These are phyloP conservation scores for Stigmatopora nigra DNA, from an alignment of 2,113 vertebrate species.

Conservation along the genomic window DNA sequence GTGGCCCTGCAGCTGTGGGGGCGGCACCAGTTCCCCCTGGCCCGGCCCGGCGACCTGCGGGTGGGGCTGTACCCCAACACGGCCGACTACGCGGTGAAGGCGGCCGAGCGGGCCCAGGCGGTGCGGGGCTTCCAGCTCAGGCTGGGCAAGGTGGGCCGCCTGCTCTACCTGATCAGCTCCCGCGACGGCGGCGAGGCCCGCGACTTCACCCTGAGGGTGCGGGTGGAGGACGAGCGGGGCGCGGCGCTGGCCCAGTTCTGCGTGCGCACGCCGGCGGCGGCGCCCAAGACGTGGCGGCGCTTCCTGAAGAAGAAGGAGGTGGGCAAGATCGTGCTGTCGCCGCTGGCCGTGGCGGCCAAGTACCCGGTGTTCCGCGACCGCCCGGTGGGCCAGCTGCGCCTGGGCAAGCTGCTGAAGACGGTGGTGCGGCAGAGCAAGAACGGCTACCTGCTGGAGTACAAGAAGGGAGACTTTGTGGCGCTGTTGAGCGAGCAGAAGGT, in stretches of 20 bases:
- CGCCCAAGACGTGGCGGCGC: slow-evolving; percentile 82
- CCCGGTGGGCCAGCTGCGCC: slow-evolving; percentile 79
- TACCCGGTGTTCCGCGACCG: slow-evolving; percentile 90
- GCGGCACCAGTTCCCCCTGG: slow-evolving; percentile 84
- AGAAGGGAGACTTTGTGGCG: slow-evolving; percentile 85
- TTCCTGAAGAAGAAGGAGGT: slow-evolving; percentile 96
- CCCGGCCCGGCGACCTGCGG: slow-evolving; percentile 82
- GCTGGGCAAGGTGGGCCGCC: slow-evolving; percentile 86
- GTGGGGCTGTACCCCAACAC: slow-evolving; percentile 90
- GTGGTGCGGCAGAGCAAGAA: slow-evolving; percentile 91
- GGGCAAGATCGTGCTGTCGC: slow-evolving; percentile 87
- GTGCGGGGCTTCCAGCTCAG: slow-evolving; percentile 91
- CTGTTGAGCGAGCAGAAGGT: slow-evolving; percentile 91
- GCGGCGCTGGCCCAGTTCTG: slow-evolving; percentile 88
- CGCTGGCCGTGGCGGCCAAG: slow-evolving; percentile 77
- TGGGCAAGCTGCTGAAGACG: slow-evolving; percentile 88
- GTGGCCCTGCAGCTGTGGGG: slow-evolving; percentile 93
- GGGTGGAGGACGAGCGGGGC: slow-evolving; percentile 83
- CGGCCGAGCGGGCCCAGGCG: slow-evolving; percentile 74
- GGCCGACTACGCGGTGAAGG: slow-evolving; percentile 84
- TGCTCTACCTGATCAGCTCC: slow-evolving; percentile 80
- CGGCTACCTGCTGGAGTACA: slow-evolving; percentile 90
- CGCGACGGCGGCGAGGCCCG: slow-evolving; percentile 76
- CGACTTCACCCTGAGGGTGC: slow-evolving; percentile 85
- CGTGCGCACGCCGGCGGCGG: slow-evolving; percentile 84